Percentiles rank a stretch among this genome's conserved stretches.
These are phyloP conservation scores for Tholera decimalis DNA, from an alignment of 2,888 invertebrate species.

Conservation along the genomic window DNA sequence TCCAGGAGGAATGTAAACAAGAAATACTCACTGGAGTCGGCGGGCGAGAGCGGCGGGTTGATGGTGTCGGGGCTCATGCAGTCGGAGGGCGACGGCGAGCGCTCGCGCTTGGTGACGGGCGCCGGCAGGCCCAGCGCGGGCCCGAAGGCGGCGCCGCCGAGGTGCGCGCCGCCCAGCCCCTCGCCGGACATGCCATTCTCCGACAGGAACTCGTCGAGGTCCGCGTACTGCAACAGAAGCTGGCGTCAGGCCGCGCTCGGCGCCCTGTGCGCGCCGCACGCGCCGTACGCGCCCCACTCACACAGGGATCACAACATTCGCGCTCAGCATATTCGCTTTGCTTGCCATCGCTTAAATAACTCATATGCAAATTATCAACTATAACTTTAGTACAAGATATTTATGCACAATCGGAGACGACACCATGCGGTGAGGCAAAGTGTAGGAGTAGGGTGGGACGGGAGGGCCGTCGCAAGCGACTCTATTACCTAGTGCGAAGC, in stretches of 20 bases:
- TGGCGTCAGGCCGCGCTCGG: constrained; percentile 50
- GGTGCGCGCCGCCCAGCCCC: constrained; percentile 92
- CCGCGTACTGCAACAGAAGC: constrained; percentile 95
- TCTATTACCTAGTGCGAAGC: constrained; percentile 85
- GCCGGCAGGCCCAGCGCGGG: constrained; percentile 92
- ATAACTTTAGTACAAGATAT: constrained; percentile 38
- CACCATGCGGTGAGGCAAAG: constrained; percentile 38
- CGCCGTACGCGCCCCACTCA: constrained; percentile 42
- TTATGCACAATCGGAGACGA: constrained; percentile 42
- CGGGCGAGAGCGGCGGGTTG: constrained; percentile 97
- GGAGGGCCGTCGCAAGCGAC: constrained; percentile 67
- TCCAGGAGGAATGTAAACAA: not conserved
- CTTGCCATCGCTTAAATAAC: constrained; percentile 52
- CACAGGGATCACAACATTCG: constrained; percentile 50
- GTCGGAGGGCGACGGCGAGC: constrained; percentile 96
- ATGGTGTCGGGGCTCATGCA: constrained; percentile 97
- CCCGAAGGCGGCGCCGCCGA: constrained; percentile 92
- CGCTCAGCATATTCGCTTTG: constrained; percentile 64
- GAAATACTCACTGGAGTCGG: constrained; percentile 95
- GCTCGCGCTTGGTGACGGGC: constrained; percentile 96
- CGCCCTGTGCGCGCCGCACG: constrained; percentile 38
- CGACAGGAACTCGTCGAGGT: constrained; percentile 98
- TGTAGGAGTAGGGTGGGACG: constrained; percentile 30
- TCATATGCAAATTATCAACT: constrained; percentile 47
- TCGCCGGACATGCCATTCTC: constrained; percentile 98